Conservation (phyloP, 2,113 vertebrate species). For the Gadus chalcogrammus region DNA sequence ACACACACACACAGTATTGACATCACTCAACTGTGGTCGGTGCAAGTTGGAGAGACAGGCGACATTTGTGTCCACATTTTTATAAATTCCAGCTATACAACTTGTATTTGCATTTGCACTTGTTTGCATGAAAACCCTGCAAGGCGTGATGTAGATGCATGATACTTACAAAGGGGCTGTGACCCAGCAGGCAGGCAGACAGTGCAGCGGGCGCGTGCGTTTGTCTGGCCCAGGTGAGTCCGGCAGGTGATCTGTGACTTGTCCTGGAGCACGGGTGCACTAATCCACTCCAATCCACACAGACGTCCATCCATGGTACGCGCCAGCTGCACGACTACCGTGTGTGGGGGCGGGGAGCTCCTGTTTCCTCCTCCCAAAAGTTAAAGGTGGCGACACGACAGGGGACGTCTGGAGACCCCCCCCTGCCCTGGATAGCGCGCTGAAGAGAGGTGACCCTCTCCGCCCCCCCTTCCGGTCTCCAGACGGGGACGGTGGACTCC, state of each 20-base stretch:
- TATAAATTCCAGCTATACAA: neutral
- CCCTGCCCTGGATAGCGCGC: slow-evolving; percentile 46
- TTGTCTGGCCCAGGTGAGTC: slow-evolving; percentile 56
- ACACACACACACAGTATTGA: neutral
- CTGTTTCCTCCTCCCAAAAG: no score
- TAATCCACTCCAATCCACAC: slow-evolving; percentile 59
- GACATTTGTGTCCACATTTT: no score
- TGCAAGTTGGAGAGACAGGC: neutral
- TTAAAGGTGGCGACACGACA: slow-evolving; percentile 16
- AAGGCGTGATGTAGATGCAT: neutral
- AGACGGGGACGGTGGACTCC: slow-evolving; percentile 45
- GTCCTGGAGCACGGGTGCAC: slow-evolving; percentile 57
- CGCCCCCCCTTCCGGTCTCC: slow-evolving; percentile 20
- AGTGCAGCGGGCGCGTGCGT: slow-evolving; percentile 31
- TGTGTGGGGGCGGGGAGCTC: slow-evolving; percentile 11
- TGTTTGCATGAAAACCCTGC: neutral
- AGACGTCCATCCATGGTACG: slow-evolving; percentile 64
- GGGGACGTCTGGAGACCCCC: slow-evolving; percentile 46
- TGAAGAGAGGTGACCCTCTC: slow-evolving; percentile 33
- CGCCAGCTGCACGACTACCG: slow-evolving; percentile 32
- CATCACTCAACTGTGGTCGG: neutral
- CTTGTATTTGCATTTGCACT: neutral
- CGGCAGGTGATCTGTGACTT: slow-evolving; percentile 54
- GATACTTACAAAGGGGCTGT: slow-evolving; percentile 69
- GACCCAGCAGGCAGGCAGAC: slow-evolving; percentile 53